Percentiles rank a stretch among this genome's conserved stretches.
Evolutionary conservation across 2,888 invertebrate genomes (phyloP).

Genomic region (Tetranychus piercei): DNA sequence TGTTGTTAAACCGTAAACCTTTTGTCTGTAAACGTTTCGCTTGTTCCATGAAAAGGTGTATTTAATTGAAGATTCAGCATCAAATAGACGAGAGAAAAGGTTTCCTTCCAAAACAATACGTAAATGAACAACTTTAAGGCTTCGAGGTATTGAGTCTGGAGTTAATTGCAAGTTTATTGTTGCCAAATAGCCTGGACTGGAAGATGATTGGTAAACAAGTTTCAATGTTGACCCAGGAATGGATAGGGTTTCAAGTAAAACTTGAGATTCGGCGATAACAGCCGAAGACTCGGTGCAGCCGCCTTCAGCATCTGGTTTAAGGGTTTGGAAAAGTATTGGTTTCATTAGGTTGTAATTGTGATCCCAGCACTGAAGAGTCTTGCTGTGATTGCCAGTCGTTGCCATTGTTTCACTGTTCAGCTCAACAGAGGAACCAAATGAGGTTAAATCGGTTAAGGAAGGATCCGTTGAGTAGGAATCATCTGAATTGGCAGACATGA

Average conservation of each 20-base stretch:
- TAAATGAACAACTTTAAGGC: constrained; percentile 68
- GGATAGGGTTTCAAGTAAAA: constrained; percentile 79
- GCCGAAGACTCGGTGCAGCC: constrained; percentile 82
- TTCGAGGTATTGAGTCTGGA: constrained; percentile 51
- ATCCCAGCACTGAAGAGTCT: constrained; percentile 45
- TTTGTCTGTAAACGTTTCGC: constrained; percentile 80
- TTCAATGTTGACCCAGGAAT: constrained; percentile 88
- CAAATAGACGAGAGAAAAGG: constrained; percentile 73
- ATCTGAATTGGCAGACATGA: constrained; percentile 42
- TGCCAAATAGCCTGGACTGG: constrained; percentile 77
- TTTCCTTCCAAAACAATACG: constrained; percentile 86
- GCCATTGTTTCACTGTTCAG: too few relatives aligned
- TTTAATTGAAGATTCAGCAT: constrained; percentile 87
- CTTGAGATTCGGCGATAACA: constrained; percentile 42
- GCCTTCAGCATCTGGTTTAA: constrained; percentile 86
- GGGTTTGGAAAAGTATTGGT: constrained; percentile 75
- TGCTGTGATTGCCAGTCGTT: constrained; percentile 37
- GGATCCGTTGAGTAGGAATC: neutral
- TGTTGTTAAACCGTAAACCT: constrained; percentile 87
- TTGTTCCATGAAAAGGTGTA: constrained; percentile 96
- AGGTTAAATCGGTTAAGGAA: constrained; percentile 4
- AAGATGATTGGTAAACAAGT: constrained; percentile 83
- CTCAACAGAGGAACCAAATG: neutral
- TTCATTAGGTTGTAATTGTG: constrained; percentile 84
- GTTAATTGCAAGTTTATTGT: constrained; percentile 79